Base-by-base conservation (phyloP, 2,797 vertebrate species). In the Lerista edwardsae region DNA sequence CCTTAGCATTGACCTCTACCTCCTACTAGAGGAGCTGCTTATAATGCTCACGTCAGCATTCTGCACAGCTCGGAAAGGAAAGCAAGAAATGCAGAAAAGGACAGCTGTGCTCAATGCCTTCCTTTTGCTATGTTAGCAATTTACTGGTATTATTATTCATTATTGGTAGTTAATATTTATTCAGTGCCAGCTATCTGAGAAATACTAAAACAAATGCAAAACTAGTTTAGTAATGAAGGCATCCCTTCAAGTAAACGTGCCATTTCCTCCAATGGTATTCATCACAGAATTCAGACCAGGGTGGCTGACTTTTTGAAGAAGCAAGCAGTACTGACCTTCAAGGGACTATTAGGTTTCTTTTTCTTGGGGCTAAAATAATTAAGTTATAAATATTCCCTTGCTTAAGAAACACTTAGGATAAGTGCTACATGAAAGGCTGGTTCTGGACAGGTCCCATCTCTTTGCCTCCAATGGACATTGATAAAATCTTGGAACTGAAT, bases 391-490 rank as follows among this genome's bases (percentile, higher is more conserved):
- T 51, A 57, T 81, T 39, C 11, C 25, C 76, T 83, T 51, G 69
- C 55, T 79, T 65, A 51, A 14, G 47, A 9, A 55, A 14, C 51
- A 55, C 51, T 55, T 17, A 15, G 2, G 51, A 55, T 17, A 15
- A n/a, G 39, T 21, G 84, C 80, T 31, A 25, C 0, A 59, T 34
- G 15, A 69, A 71, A 77, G 39, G 9, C 36, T n/a, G 12, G 15
- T 55, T 55, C 29, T 69, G 65, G 59, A 61, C 23, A 23, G 59
- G 47, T 57, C 21, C 64, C 27, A 25, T 25, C 51, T 44, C 14
- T 36, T 61, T 68, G 47, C 55, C 31, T 74, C 34, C 62, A 81
- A 87, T 84, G 51, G 59, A 90, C 80, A 72, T 39, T 34, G 67
- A 23, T 69, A 69, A 39, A 25, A 71, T 27, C 21, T 72, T 44